phyloP scores from a whole-genome alignment of 2,113 vertebrate species.

The Macroglossus sobrinus region DNA sequence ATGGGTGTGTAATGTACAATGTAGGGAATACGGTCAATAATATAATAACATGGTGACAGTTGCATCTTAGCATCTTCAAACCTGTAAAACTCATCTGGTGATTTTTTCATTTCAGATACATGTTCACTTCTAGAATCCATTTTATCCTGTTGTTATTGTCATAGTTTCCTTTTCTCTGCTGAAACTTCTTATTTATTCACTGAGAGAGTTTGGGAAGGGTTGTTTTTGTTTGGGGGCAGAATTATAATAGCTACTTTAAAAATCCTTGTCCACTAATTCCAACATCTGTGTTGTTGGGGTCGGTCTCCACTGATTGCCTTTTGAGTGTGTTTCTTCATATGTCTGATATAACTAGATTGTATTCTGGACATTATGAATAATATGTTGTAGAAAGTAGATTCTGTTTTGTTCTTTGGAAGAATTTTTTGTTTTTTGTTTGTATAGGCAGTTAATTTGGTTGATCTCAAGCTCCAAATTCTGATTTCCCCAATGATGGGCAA shows the following conservation, averaged over 20 bases:
- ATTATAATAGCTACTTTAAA: background rate
- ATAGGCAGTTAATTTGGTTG: background rate
- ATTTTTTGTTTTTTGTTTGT: background rate
- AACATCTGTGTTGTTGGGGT: background rate
- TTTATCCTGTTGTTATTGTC: background rate
- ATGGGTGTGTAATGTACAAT: background rate
- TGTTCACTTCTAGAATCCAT: background rate
- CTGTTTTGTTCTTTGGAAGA: background rate
- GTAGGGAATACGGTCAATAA: background rate
- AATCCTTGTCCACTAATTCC: background rate
- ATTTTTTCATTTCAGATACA: background rate
- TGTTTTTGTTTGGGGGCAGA: background rate
- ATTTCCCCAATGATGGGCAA: background rate
- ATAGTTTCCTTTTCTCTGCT: background rate
- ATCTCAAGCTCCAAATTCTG: background rate
- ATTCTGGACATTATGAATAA: background rate
- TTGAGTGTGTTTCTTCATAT: background rate
- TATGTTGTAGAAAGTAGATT: background rate
- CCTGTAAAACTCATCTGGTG: background rate
- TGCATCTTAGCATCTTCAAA: background rate
- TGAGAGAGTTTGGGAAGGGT: background rate
- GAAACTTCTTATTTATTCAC: background rate
- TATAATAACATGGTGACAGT: background rate
- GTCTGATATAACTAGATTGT: background rate
- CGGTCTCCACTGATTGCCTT: background rate